Percentiles rank a stretch among this genome's conserved stretches.
Evolutionary conservation across 1,140 invertebrate species (phyloP).

Genomic region (Mercenaria mercenaria): DNA sequence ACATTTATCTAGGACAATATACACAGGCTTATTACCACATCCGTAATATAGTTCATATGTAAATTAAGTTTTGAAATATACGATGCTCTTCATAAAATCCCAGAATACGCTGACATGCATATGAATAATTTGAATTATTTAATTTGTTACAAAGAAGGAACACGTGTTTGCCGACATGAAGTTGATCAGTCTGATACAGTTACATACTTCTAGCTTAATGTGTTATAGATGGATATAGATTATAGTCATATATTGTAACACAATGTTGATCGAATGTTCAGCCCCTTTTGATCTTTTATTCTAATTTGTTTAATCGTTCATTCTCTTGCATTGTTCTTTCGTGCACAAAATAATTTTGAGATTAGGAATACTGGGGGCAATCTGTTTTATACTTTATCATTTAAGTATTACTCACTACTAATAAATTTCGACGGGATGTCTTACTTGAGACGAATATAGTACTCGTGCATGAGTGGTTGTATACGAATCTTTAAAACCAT

Average conservation of each 20-base stretch:
- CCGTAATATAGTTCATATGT: background rate
- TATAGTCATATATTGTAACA: background rate
- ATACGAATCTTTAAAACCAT: too few relatives aligned
- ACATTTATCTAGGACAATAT: background rate
- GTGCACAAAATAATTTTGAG: too few relatives aligned
- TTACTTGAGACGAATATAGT: too few relatives aligned
- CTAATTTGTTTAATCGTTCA: background rate
- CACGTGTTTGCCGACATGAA: background rate
- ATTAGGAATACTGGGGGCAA: too few relatives aligned
- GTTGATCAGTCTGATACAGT: background rate
- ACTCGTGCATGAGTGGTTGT: too few relatives aligned
- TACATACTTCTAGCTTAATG: background rate
- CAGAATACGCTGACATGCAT: background rate
- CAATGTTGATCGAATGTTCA: background rate
- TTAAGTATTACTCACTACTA: too few relatives aligned
- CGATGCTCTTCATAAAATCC: background rate
- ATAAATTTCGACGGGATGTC: too few relatives aligned
- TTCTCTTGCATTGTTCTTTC: too few relatives aligned
- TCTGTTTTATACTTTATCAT: too few relatives aligned
- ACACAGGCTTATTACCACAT: background rate
- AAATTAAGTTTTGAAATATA: conserved; percentile 33
- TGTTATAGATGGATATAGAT: background rate
- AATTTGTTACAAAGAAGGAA: background rate
- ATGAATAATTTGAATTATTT: conserved; percentile 32
- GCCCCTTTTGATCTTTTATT: background rate